phyloP scores from a whole-genome alignment of 2,888 invertebrate genomes.

The Monochamus alternatus region DNA sequence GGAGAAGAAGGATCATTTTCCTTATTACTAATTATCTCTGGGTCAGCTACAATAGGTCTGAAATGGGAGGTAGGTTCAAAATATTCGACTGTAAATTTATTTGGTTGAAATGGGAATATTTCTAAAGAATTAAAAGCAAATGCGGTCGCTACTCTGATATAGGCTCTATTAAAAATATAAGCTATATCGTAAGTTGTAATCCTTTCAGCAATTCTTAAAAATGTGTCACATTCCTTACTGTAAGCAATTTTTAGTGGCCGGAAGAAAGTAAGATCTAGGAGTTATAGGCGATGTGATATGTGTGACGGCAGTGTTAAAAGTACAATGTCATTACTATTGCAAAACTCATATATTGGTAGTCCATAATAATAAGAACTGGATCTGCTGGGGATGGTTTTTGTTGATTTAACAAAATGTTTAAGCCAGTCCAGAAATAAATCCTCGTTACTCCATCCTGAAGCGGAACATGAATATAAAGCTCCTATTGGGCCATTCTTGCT shows the following conservation, averaged over 20 bases:
- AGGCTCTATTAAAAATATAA: too few relatives aligned
- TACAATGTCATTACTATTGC: not conserved
- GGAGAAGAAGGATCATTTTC: too few relatives aligned
- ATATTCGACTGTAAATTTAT: too few relatives aligned
- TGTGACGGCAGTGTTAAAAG: not conserved
- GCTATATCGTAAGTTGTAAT: too few relatives aligned
- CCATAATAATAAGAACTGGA: not conserved
- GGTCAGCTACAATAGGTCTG: too few relatives aligned
- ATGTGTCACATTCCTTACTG: too few relatives aligned
- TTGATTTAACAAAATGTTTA: not conserved
- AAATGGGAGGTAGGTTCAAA: too few relatives aligned
- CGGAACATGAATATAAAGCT: not conserved
- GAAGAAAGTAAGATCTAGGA: slow-evolving; percentile 23
- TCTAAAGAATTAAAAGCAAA: too few relatives aligned
- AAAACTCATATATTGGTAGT: not conserved
- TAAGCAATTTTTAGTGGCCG: not conserved
- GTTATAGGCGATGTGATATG: slow-evolving; percentile 5
- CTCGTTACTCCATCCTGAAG: not conserved
- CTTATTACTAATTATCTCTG: too few relatives aligned
- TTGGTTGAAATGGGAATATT: too few relatives aligned
- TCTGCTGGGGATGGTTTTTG: not conserved
- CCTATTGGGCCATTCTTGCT: not conserved
- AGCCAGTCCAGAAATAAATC: slow-evolving; percentile 3
- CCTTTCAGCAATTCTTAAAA: too few relatives aligned
- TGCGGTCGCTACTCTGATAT: too few relatives aligned